Conservation (phyloP, 2,797 vertebrate genomes). For the Enteromius viviparus region DNA sequence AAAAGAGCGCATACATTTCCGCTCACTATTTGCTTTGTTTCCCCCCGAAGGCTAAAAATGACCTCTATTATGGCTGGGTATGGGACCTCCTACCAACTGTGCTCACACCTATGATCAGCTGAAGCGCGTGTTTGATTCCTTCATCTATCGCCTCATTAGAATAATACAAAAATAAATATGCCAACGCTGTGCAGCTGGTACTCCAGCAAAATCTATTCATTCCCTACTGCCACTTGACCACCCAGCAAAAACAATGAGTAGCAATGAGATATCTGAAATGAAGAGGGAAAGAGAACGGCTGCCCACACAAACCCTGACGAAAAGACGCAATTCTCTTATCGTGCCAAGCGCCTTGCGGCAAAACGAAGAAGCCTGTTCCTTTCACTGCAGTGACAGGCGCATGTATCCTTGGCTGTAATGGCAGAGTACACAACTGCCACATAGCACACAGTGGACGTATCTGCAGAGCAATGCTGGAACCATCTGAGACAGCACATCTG, state of each 20-base stretch:
- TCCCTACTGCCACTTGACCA: slow-evolving; percentile 57
- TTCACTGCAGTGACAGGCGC: slow-evolving; percentile 38
- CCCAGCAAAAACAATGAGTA: slow-evolving; percentile 43
- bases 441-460: neutral
- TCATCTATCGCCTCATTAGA: slow-evolving; percentile 55
- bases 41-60: slow-evolving; percentile 48
- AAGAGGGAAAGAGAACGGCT: slow-evolving; percentile 20
- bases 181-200: slow-evolving; percentile 35
- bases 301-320: slow-evolving; percentile 56
- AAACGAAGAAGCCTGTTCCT: slow-evolving; percentile 50
- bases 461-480: neutral
- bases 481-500: slow-evolving; percentile 41
- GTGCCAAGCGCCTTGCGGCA: slow-evolving; percentile 42
- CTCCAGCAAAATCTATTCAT: slow-evolving; percentile 54
- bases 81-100: slow-evolving; percentile 26
- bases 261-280: slow-evolving; percentile 10
- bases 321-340: slow-evolving; percentile 58
- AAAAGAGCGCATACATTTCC: slow-evolving; percentile 53
- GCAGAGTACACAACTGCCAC: slow-evolving; percentile 20
- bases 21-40: slow-evolving; percentile 54
- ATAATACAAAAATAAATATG: slow-evolving; percentile 62
- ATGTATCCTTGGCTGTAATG: slow-evolving; percentile 41
- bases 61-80: slow-evolving; percentile 54
- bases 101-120: slow-evolving; percentile 40
- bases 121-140: slow-evolving; percentile 50